Conservation (phyloP, 2,113 vertebrate species). For the Jaculus jaculus region DNA sequence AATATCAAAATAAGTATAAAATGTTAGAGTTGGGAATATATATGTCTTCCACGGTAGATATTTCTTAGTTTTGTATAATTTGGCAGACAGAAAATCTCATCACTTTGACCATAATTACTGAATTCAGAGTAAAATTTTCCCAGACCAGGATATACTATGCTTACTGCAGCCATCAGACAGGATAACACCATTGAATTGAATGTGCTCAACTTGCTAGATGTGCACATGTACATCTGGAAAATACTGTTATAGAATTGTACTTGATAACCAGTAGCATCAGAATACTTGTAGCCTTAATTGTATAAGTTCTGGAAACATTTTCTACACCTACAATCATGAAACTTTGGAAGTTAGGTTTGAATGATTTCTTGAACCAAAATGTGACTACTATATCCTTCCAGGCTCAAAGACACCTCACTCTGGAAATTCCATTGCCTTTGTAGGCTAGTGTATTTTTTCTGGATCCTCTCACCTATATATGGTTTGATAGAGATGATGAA, state of each 20-base stretch:
- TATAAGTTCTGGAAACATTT: background rate
- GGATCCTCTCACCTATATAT: background rate
- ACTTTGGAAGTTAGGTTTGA: background rate
- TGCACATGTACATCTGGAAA: background rate
- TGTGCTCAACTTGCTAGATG: background rate
- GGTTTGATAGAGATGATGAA: background rate
- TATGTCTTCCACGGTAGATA: background rate
- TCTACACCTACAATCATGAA: background rate
- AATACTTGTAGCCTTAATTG: background rate
- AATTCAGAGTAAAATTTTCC: background rate
- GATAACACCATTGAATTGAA: background rate
- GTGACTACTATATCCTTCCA: background rate
- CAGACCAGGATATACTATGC: background rate
- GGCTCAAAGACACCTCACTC: background rate
- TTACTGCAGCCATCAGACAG: background rate
- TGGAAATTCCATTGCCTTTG: background rate
- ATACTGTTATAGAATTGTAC: background rate
- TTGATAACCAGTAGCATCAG: background rate
- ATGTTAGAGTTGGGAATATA: background rate
- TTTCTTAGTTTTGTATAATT: slow-evolving; percentile 37
- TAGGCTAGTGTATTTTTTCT: background rate
- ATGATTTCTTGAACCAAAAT: slow-evolving; percentile 12
- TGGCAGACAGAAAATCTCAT: background rate
- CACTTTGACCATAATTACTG: background rate
- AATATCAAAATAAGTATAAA: slow-evolving; percentile 6